Conservation (phyloP, 2,888 invertebrate species). For the Euclidia mi region DNA sequence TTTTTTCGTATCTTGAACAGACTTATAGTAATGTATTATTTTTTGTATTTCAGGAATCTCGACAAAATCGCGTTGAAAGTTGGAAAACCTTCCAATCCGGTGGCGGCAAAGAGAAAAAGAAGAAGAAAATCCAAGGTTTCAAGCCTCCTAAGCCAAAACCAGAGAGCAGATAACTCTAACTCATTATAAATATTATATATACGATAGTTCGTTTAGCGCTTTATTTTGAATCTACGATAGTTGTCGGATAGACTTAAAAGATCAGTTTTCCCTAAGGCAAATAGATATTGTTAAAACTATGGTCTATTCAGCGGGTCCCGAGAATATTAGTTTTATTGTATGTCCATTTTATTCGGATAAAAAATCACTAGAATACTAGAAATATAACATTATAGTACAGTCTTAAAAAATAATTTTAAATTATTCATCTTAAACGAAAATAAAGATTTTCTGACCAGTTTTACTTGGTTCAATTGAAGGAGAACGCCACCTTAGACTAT, state of each 20-base stretch:
- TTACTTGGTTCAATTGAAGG: too few species aligned
- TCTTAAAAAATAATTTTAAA: too few species aligned
- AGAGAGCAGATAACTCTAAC: constrained; percentile 94
- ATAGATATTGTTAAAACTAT: constrained; percentile 14
- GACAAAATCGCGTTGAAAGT: constrained; percentile 97
- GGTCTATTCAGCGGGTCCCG: constrained; percentile 1
- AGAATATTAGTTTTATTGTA: too few species aligned
- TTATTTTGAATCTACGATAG: constrained; percentile 59
- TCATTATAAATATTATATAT: constrained; percentile 28
- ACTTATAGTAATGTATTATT: neutral
- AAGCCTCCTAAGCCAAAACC: constrained; percentile 98
- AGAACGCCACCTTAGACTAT: too few species aligned
- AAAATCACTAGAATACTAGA: too few species aligned
- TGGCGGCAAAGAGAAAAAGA: constrained; percentile 93
- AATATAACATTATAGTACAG: too few species aligned
- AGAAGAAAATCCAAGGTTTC: constrained; percentile 94
- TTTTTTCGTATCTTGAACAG: too few species aligned
- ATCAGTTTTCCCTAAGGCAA: constrained; percentile 8
- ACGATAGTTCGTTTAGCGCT: constrained; percentile 53
- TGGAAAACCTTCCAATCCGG: constrained; percentile 97
- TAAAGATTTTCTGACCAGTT: too few species aligned
- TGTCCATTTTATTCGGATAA: too few species aligned
- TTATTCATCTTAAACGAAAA: too few species aligned
- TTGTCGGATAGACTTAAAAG: constrained; percentile 36
- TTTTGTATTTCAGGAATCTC: constrained; percentile 92